Percentiles rank a stretch among this genome's conserved stretches.
Conservation (phyloP, 2,888 invertebrate genomes). For the Amiota mariae region DNA sequence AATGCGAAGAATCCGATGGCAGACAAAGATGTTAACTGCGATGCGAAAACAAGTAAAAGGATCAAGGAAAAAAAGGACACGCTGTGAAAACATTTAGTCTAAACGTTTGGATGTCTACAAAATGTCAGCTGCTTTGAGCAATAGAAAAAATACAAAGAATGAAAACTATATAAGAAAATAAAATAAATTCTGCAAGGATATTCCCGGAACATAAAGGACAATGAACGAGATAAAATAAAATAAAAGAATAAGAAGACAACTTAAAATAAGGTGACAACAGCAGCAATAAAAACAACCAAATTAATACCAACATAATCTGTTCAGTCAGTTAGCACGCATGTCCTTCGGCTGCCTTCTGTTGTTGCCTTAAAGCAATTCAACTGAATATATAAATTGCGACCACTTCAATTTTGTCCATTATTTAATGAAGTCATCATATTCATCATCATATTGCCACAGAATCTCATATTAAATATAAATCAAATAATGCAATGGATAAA, state of each 20-base stretch:
- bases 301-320: constrained; percentile 58
- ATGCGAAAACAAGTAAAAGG: constrained; percentile 34
- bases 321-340: constrained; percentile 42
- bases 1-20: neutral
- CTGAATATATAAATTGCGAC: no score
- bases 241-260: neutral
- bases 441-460: no score
- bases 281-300: constrained; percentile 22
- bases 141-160: no score
- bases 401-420: no score
- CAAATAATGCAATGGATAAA: no score
- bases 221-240: constrained; percentile 26
- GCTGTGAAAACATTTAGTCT: constrained; percentile 63
- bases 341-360: neutral
- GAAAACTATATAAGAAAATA: no score
- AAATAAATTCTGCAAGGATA: no score
- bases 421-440: no score
- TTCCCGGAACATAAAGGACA: no score
- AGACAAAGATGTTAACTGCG: constrained; percentile 21
- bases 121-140: constrained; percentile 49
- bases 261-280: constrained; percentile 25
- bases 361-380: no score
- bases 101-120: constrained; percentile 64
- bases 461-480: no score
- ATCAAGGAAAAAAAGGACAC: constrained; percentile 30